A percentile compares a stretch with the other conserved stretches of the same genome.
Evolutionary conservation across 2,113 vertebrate species (phyloP).

Genomic region (Oreochromis niloticus): DNA sequence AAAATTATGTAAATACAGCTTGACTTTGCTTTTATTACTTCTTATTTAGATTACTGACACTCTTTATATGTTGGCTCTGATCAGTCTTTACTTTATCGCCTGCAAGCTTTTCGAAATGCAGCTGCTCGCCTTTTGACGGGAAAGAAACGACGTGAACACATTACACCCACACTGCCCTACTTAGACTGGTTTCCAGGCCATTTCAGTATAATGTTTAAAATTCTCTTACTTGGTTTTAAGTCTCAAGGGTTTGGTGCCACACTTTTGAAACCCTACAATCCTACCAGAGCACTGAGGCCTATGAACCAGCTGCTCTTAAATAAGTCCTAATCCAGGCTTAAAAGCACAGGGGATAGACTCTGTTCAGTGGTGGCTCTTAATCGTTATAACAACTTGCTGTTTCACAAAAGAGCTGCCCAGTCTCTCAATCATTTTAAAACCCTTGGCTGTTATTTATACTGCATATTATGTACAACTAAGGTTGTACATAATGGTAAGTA

Average conservation of each 20-base stretch:
- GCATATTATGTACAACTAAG: neutral
- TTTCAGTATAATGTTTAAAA: neutral
- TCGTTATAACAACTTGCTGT: neutral
- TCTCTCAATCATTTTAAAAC: neutral
- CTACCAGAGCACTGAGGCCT: neutral
- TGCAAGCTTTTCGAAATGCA: neutral
- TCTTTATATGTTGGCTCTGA: neutral
- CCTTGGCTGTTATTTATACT: neutral
- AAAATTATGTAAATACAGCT: neutral
- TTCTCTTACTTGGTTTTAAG: neutral
- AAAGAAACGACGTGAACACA: neutral
- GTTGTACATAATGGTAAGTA: neutral
- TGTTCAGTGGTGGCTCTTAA: neutral
- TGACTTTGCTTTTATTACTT: neutral
- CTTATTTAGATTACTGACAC: neutral
- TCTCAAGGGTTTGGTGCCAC: neutral
- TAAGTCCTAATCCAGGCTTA: neutral
- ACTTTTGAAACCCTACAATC: neutral
- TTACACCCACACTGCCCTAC: neutral
- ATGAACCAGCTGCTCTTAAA: neutral
- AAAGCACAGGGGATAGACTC: neutral
- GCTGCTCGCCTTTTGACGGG: neutral
- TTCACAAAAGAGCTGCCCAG: neutral
- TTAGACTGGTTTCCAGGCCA: neutral
- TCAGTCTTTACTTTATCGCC: neutral